phyloP scores from a whole-genome alignment of 2,888 invertebrate genomes.

The Atethmia centrago region DNA sequence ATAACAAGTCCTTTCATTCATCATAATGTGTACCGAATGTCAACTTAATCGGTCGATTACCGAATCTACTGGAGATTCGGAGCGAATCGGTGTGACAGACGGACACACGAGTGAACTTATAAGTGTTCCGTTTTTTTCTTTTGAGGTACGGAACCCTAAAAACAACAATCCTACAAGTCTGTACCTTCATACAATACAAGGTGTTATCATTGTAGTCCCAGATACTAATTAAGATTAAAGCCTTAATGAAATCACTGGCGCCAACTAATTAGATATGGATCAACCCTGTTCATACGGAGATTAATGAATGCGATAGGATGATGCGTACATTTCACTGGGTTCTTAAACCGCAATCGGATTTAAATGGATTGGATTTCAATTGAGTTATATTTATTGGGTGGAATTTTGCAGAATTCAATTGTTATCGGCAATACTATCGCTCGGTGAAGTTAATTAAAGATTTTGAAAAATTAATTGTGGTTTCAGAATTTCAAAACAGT shows the following conservation, averaged over 20 bases:
- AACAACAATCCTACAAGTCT: slow-evolving; percentile 19
- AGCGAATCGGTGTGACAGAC: too few species aligned
- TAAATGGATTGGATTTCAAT: slow-evolving; percentile 46
- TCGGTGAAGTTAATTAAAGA: neutral
- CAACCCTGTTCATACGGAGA: slow-evolving; percentile 61
- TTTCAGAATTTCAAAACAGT: too few species aligned
- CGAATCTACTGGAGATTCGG: too few species aligned
- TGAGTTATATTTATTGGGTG: neutral
- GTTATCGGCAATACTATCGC: neutral
- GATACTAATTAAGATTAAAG: slow-evolving; percentile 59
- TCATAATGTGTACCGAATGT: too few species aligned
- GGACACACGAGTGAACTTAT: too few species aligned
- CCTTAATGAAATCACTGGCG: slow-evolving; percentile 64
- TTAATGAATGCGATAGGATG: slow-evolving; percentile 60
- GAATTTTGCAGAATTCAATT: neutral
- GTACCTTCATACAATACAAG: slow-evolving; percentile 2
- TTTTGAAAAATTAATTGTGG: too few species aligned
- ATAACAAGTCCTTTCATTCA: too few species aligned
- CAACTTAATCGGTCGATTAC: too few species aligned
- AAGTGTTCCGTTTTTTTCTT: too few species aligned
- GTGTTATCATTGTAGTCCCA: slow-evolving; percentile 40
- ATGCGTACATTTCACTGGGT: slow-evolving; percentile 28
- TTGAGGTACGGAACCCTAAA: too few species aligned
- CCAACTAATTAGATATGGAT: slow-evolving; percentile 64
- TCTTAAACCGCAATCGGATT: slow-evolving; percentile 32